Base-by-base conservation (phyloP, 2,797 vertebrate genomes). In the Eulemur rubriventer region DNA sequence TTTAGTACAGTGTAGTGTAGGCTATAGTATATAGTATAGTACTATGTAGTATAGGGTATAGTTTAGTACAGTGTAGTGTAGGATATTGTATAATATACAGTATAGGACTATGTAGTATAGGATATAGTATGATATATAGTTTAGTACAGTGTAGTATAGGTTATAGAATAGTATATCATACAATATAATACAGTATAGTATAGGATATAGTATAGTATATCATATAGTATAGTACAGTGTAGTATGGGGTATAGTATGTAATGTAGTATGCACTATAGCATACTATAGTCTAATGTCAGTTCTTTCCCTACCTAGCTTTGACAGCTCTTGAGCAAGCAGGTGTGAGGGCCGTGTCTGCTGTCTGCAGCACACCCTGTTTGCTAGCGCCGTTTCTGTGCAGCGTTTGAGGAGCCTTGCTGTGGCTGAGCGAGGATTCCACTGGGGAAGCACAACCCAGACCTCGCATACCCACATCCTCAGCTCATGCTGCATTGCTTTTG, bases 341-440 rank as follows among this genome's bases (percentile, higher is more conserved):
- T 18, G 4, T 6, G 30, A 11, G 33, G 69, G 33, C 52, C 7
- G 0, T 16, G 6, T 13, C 43, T 28, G 0, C 24, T 35, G 16
- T n/a, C n/a, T 52, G 41, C 33, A 41, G 13, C 20, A 24, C 0
- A 11, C 17, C 48, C 28, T 6, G 12, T 16, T 41, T 70, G 18
- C 38, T 48, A 18, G 13, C n/a, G 12, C 0, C 2, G 7, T 52
- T 52, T 75, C 82, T 85, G 35, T 24, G 4, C 28, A 14, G 14
- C 8, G 22, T 63, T 41, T 4, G 13, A 28, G 41, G 16, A 35
- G 22, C 6, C 33, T 79, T 50, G 69, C 12, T 43, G 22, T 18
- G 33, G 35, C 4, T 22, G 48, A 78, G 16, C 28, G 28, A 8
- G 38, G 43, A 6, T 41, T 55, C 70, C 55, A 28, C 26, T 33